A percentile compares a stretch with the other conserved stretches of the same genome.
These are phyloP conservation scores for Thereva unica DNA, from an alignment of 2,888 invertebrate genomes.

Conservation along the genomic window DNA sequence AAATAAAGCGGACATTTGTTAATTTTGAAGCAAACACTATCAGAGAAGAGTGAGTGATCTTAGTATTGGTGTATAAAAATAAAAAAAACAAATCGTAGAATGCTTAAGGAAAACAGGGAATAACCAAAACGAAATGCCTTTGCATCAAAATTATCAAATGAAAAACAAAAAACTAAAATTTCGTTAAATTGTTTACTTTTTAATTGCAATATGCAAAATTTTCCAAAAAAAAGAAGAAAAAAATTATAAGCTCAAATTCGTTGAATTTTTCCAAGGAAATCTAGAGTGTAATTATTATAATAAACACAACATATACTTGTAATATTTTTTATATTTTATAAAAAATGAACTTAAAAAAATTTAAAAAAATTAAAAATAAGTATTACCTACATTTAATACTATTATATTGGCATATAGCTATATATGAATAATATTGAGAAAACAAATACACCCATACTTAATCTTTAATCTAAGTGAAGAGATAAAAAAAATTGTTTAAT, in stretches of 20 bases:
- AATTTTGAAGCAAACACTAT: constrained; percentile 13
- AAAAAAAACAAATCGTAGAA: too few species aligned
- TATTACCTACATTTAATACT: constrained; percentile 25
- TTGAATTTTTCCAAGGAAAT: constrained; percentile 21
- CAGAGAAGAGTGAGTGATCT: background rate
- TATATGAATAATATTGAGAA: constrained; percentile 23
- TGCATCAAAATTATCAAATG: too few species aligned
- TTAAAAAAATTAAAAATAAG: constrained; percentile 22
- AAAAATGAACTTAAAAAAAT: constrained; percentile 25
- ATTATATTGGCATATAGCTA: constrained; percentile 30
- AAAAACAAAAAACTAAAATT: background rate
- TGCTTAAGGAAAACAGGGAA: too few species aligned
- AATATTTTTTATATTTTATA: constrained; percentile 32
- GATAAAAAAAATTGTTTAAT: constrained; percentile 18
- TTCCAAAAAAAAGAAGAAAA: constrained; percentile 1
- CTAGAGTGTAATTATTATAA: constrained; percentile 12
- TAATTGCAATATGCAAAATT: constrained; percentile 10
- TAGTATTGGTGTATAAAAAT: too few species aligned
- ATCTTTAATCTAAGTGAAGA: constrained; percentile 25
- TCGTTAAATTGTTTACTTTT: constrained; percentile 10
- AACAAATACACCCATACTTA: constrained; percentile 22
- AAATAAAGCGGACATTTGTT: constrained; percentile 3
- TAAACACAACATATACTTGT: constrained; percentile 2
- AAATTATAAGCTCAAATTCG: constrained; percentile 14
- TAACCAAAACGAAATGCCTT: too few species aligned